Base-by-base conservation (phyloP, 2,888 invertebrate genomes). In the Archips xylosteana region DNA sequence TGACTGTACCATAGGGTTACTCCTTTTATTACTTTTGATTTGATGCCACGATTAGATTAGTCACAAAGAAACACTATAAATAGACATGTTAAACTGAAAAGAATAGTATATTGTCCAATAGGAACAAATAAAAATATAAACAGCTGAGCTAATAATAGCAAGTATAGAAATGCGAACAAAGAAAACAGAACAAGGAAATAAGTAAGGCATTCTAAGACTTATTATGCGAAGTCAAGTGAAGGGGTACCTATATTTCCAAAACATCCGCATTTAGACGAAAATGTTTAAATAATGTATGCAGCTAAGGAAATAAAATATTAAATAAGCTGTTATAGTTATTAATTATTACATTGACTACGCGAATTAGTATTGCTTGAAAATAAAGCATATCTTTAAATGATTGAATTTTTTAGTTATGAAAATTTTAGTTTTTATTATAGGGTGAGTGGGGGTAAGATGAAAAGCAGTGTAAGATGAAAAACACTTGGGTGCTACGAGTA, bases 321-420 rank as follows among this genome's bases (percentile, higher is more conserved):
- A 42, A 42, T 42, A 42, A 42, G 8, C 9, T 42, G 42, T 42
- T 42, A 42, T 42, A 1, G 6, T 42, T 23, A 23, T 23, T 23
- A 23, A 42, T 9, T 42, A 47, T 47, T 47, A 1, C 23, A 23
- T 23, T 12, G 47, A 9, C 49, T 13, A n/a, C 3, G 49, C 15
- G 69, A 76, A 92, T 15, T 54, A n/a, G n/a, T 15, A 15, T 5
- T 51, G 15, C n/a, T 3, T 51, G 12, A 15, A 23, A 23, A 23
- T 23, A 23, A 23, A 1, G 23, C 1, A 23, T 23, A 23, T 23
- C 15, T n/a, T 15, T n/a, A 15, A 5, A 15, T 12, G 12, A 45
- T 45, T 10, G 3, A 45, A 45, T 12, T 45, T 12, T 3, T 12
- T 3, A 45, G 12, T 45, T 42, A 9, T 42, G 42, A 6, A 6